Conservation (phyloP, 2,888 invertebrate species). For the Syritta pipiens region DNA sequence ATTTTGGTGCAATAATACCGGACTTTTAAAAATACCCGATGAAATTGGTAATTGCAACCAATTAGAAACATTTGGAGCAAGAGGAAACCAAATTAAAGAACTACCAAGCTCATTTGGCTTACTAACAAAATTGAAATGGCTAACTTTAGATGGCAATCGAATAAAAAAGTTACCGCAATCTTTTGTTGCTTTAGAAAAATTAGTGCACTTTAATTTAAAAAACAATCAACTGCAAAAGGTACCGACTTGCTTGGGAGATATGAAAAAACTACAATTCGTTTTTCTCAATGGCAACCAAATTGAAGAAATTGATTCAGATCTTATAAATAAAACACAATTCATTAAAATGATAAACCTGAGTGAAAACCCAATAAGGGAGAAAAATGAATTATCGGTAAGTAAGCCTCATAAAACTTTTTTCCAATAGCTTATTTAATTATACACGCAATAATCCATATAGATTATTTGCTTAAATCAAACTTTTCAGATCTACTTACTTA, state of each 20-base stretch:
- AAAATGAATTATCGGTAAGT: conserved; percentile 22
- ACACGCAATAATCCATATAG: too few relatives aligned
- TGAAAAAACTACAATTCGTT: conserved; percentile 81
- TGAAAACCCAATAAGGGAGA: conserved; percentile 80
- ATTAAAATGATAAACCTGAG: conserved; percentile 81
- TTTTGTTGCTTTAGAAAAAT: conserved; percentile 80
- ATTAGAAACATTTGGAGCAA: conserved; percentile 84
- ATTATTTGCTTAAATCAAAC: too few relatives aligned
- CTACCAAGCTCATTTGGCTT: conserved; percentile 83
- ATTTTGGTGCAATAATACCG: conserved; percentile 84
- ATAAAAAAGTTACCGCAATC: conserved; percentile 81
- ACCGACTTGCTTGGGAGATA: conserved; percentile 79
- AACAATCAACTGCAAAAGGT: conserved; percentile 81
- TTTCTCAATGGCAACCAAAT: conserved; percentile 81
- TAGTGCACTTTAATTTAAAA: conserved; percentile 84
- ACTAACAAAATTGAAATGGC: conserved; percentile 83
- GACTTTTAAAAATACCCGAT: conserved; percentile 81
- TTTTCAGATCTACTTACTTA: too few relatives aligned
- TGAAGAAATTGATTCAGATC: conserved; percentile 53
- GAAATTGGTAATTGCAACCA: conserved; percentile 83
- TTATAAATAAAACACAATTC: conserved; percentile 72
- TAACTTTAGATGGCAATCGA: conserved; percentile 84
- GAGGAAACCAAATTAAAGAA: conserved; percentile 82
- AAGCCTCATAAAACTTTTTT: too few relatives aligned
- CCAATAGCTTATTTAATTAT: too few relatives aligned